Conservation (phyloP, 2,113 vertebrate species). For the Onychorhynchus coronatus region DNA sequence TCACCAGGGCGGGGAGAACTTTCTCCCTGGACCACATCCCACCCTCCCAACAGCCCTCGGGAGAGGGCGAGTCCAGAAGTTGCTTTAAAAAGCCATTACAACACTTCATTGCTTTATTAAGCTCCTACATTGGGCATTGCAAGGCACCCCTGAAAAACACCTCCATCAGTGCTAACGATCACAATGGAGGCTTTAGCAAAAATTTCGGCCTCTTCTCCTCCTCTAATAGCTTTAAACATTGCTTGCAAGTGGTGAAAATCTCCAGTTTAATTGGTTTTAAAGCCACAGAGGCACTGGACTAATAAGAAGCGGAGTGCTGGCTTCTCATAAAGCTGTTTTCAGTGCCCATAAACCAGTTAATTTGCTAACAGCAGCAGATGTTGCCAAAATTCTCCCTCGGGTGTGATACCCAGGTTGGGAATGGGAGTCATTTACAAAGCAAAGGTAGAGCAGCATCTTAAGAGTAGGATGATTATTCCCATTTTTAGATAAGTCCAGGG, state of each 20-base stretch:
- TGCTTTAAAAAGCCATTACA: background rate
- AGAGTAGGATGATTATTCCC: background rate
- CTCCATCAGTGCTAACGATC: background rate
- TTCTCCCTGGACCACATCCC: too few relatives aligned
- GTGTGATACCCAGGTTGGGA: background rate
- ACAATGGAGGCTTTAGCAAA: background rate
- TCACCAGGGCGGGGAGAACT: background rate
- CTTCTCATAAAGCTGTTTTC: background rate
- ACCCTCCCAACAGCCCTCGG: background rate
- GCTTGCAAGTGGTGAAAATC: background rate
- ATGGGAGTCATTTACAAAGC: background rate
- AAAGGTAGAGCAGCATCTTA: background rate
- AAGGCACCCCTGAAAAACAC: background rate
- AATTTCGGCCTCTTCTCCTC: background rate
- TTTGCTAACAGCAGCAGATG: background rate
- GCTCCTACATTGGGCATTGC: background rate
- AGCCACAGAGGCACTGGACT: constrained; percentile 4
- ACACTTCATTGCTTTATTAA: background rate
- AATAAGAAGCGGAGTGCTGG: background rate
- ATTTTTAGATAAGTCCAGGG: background rate
- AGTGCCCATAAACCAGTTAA: background rate
- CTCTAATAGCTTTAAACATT: background rate
- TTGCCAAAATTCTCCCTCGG: background rate
- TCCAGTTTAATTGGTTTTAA: constrained; percentile 12
- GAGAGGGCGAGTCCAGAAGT: background rate